A percentile compares a stretch with the other conserved stretches of the same genome.
Evolutionary conservation across 2,888 invertebrate species (phyloP).

Genomic region (Malthinus seriepunctatus): DNA sequence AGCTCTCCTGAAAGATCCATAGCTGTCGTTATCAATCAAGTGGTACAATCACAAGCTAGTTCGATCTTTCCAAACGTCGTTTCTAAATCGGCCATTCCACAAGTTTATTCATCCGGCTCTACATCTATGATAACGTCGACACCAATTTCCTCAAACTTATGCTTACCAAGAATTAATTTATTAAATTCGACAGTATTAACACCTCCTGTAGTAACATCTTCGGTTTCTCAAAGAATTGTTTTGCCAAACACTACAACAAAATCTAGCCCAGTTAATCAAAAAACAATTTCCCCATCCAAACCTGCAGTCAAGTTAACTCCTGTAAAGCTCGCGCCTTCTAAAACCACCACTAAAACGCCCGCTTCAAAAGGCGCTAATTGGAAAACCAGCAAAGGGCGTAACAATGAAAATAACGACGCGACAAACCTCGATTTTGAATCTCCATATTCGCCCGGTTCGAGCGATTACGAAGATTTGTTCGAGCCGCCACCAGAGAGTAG

Average conservation of each 20-base stretch:
- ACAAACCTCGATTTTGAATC: conserved; percentile 75
- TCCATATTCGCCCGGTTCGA: conserved; percentile 89
- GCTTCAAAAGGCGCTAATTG: conserved; percentile 12
- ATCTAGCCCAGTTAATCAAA: conserved; percentile 52
- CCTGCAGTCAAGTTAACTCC: conserved; percentile 60
- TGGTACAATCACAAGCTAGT: conserved; percentile 37
- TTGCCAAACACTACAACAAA: conserved; percentile 56
- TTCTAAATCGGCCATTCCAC: conserved; percentile 48
- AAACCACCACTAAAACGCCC: conserved; percentile 7
- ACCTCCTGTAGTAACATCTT: conserved; percentile 42
- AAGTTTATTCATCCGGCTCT: conserved; percentile 46
- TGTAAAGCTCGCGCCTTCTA: conserved; percentile 60
- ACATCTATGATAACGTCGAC: conserved; percentile 50
- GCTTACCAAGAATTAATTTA: conserved; percentile 48
- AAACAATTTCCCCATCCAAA: conserved; percentile 55
- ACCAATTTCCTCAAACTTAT: conserved; percentile 43
- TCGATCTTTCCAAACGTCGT: conserved; percentile 36
- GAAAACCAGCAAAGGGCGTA: conserved; percentile 25
- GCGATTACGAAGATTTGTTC: conserved; percentile 85
- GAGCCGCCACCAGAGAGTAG: conserved; percentile 66
- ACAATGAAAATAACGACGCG: conserved; percentile 51
- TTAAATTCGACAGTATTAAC: conserved; percentile 48
- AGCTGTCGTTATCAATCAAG: conserved; percentile 40
- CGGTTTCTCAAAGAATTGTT: conserved; percentile 55
- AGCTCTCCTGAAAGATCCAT: conserved; percentile 39